phyloP scores from a whole-genome alignment of 1,140 invertebrate species.

The Cepaea nemoralis region DNA sequence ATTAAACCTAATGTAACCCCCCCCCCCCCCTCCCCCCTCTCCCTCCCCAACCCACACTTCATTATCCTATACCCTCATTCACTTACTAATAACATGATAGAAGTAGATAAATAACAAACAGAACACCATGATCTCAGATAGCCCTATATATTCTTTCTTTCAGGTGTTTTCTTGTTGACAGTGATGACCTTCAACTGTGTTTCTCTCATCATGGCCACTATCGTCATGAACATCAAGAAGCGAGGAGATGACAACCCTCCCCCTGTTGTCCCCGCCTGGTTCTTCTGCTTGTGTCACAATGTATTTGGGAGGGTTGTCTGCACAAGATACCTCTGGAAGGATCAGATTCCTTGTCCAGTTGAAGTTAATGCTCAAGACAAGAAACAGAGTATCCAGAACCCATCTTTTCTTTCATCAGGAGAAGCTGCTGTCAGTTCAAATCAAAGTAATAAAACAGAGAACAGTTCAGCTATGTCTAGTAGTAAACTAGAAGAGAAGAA shows the following conservation, averaged over 20 bases:
- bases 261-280: conserved; percentile 54
- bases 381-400: neutral
- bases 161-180: conserved; percentile 65
- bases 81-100: too few relatives aligned
- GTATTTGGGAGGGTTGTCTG: conserved; percentile 55
- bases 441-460: neutral
- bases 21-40: too few relatives aligned
- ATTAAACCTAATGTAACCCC: too few relatives aligned
- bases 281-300: conserved; percentile 59
- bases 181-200: conserved; percentile 69
- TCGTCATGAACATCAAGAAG: conserved; percentile 69
- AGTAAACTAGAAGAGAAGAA: neutral
- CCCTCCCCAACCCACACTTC: too few relatives aligned
- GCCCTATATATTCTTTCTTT: conserved; percentile 21
- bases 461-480: neutral
- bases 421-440: neutral
- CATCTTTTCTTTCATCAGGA: neutral
- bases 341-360: conserved; percentile 25
- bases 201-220: conserved; percentile 65
- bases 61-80: too few relatives aligned
- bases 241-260: conserved; percentile 53
- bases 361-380: neutral
- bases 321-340: conserved; percentile 45
- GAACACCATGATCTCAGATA: too few relatives aligned
- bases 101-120: too few relatives aligned